Evolutionary conservation across 2,888 invertebrate genomes (phyloP), one percentile per base, ranked within the genome.

Genomic region (Acheta domesticus): DNA sequence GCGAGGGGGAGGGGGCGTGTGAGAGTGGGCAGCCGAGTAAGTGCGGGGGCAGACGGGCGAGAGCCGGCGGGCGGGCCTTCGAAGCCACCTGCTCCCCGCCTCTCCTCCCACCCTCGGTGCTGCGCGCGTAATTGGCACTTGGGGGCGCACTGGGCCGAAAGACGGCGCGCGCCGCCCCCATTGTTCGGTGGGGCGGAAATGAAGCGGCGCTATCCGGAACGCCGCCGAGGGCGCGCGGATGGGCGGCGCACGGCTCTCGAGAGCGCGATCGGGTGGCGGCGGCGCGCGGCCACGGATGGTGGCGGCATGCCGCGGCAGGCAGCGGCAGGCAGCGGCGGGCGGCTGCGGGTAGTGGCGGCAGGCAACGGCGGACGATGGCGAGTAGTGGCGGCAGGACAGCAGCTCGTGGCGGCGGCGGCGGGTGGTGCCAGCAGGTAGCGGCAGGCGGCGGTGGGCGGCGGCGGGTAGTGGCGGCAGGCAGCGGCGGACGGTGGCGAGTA

Each of bases 151-250:
- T 62, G 62, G n/a, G 62, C 16, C n/a, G 62, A 62, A 36, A 62
- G 62, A 62, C 62, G 16, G n/a, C 62, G n/a, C 62, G 62, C 14
- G 62, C 62, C 62, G 62, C 14, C 14, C 16, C 62, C 62, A 62
- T 62, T 62, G 62, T 62, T 62, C n/a, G 62, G n/a, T n/a, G 16
- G 62, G n/a, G 62, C 62, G 62, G 62, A 62, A 62, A 62, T 62
- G 62, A 62, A 62, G 14, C 62, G 16, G 16, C 16, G 62, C 62
- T 12, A 19, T 4, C 62, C n/a, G 8, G 36, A 36, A 4, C 8
- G 1, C 36, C 36, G 36, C 36, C 36, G 8, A 36, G 36, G 36
- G 36, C 36, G 36, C 36, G 36, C 36, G 23, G 23, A 23, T 23
- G 23, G 23, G 23, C 23, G 23, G 23, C 23, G 23, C 23, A 19